A percentile compares a stretch with the other conserved stretches of the same genome.
Conservation (phyloP, 2,888 invertebrate species). For the Pachydiplax longipennis region DNA sequence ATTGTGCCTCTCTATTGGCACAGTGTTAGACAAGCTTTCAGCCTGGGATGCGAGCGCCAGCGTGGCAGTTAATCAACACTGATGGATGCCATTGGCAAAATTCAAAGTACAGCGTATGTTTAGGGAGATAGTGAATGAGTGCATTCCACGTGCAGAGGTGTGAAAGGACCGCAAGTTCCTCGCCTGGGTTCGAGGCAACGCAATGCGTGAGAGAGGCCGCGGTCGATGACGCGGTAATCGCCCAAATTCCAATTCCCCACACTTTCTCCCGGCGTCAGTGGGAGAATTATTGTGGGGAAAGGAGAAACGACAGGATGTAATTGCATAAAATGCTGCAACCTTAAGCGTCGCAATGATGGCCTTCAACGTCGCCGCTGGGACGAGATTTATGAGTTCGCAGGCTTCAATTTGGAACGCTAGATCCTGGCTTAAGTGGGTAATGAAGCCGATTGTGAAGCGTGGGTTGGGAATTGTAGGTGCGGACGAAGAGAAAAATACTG, state of each 20-base stretch:
- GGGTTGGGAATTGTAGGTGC: neutral
- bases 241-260: neutral
- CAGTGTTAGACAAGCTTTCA: neutral
- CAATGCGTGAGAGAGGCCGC: neutral
- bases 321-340: slow-evolving; percentile 14
- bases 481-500: neutral
- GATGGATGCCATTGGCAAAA: slow-evolving; percentile 6
- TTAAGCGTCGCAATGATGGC: slow-evolving; percentile 5
- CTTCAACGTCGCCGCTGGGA: neutral
- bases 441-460: neutral
- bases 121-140: neutral
- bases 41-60: neutral
- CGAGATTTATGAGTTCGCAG: slow-evolving; percentile 19
- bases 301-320: neutral
- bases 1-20: slow-evolving; percentile 4
- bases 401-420: neutral
- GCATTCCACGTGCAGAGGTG: neutral
- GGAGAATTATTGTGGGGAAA: neutral
- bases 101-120: slow-evolving; percentile 22
- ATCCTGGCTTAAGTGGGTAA: neutral
- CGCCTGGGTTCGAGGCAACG: neutral
- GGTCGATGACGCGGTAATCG: neutral
- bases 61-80: neutral
- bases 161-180: neutral
- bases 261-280: neutral